Conservation (phyloP, 2,797 vertebrate species). For the Rhabdomys pumilio region DNA sequence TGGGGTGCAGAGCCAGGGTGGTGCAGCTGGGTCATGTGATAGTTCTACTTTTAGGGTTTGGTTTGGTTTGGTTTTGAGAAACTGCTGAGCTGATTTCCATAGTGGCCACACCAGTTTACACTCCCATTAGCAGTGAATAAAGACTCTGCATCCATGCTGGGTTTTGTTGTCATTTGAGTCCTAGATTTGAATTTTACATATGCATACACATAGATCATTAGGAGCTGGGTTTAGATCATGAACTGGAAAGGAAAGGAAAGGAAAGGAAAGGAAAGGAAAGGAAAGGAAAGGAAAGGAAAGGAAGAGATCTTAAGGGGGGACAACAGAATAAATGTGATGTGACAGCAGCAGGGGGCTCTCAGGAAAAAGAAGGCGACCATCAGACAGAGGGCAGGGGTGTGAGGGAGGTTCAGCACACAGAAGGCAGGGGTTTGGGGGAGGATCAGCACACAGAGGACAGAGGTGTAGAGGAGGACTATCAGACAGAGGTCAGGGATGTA, state of each 20-base stretch:
- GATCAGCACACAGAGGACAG: background rate
- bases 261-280: background rate
- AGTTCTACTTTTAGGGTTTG: background rate
- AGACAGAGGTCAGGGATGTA: background rate
- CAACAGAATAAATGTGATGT: too few species aligned
- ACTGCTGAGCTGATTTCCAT: background rate
- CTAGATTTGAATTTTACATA: background rate
- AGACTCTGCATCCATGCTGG: background rate
- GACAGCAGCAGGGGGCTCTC: background rate
- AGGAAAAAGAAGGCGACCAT: background rate
- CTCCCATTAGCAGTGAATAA: background rate
- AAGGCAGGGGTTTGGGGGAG: background rate
- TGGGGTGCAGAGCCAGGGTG: background rate
- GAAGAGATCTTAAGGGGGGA: background rate
- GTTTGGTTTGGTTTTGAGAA: background rate
- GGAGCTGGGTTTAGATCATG: background rate
- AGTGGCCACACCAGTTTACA: background rate
- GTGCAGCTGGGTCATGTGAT: background rate
- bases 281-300: background rate
- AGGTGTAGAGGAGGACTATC: too few species aligned
- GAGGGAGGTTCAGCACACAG: background rate
- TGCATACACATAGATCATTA: too few species aligned
- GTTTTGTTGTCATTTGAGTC: background rate
- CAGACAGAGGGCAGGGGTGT: background rate
- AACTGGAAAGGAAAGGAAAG: background rate